phyloP scores from a whole-genome alignment of 2,797 vertebrate genomes.

The Acrocephalus scirpaceus region DNA sequence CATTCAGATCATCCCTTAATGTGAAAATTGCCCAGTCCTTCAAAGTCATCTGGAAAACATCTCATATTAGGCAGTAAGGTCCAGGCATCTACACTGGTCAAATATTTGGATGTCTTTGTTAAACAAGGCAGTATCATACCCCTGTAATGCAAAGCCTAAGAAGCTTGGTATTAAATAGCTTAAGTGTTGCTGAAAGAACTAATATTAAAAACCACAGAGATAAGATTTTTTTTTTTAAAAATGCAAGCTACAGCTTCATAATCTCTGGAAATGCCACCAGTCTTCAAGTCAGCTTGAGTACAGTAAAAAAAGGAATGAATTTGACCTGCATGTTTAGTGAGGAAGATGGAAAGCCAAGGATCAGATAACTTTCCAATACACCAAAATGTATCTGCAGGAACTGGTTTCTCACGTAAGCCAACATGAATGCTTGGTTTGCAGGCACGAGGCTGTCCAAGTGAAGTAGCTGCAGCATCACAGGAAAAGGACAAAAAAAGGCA shows the following conservation, averaged over 20 bases:
- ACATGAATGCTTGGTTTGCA: neutral
- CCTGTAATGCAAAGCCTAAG: neutral
- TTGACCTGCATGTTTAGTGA: neutral
- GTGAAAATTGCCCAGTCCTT: neutral
- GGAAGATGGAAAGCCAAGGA: neutral
- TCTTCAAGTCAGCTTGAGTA: neutral
- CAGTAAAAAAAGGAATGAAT: neutral
- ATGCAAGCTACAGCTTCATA: neutral
- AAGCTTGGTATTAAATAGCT: neutral
- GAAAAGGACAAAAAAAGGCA: neutral
- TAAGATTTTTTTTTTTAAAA: neutral
- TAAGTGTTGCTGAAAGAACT: neutral
- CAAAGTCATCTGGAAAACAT: neutral
- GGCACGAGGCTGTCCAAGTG: neutral
- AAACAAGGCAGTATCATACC: neutral
- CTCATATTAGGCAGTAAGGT: neutral
- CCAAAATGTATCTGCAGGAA: neutral
- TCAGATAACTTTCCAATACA: neutral
- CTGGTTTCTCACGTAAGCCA: neutral
- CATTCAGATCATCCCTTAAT: neutral
- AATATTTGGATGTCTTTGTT: neutral
- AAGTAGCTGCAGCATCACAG: conserved; percentile 10
- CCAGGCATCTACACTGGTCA: neutral
- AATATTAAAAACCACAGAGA: neutral
- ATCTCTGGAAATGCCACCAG: neutral